Percentiles rank a stretch among this genome's conserved stretches.
These are phyloP conservation scores for Chironex yamaguchii DNA, from an alignment of 30 jellyfish, hydroid and myxozoan species.

Conservation along the genomic window DNA sequence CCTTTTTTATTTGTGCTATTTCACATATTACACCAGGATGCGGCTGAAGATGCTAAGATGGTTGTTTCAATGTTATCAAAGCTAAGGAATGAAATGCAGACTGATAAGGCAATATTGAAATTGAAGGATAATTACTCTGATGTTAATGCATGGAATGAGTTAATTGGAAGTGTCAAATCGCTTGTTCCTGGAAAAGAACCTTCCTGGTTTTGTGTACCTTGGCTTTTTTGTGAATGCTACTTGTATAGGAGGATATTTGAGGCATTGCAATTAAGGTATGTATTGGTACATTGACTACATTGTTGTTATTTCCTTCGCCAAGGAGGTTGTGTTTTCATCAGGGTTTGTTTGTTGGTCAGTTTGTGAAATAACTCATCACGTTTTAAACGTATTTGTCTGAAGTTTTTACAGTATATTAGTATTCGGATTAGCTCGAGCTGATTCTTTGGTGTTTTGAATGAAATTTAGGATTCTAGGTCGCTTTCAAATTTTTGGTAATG, in stretches of 20 bases:
- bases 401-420: too few species aligned
- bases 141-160: constrained; percentile 69
- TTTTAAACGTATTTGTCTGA: too few species aligned
- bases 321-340: too few species aligned
- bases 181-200: constrained; percentile 58
- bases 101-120: constrained; percentile 70
- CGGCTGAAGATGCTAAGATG: constrained; percentile 80
- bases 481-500: too few species aligned
- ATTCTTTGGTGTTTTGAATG: too few species aligned
- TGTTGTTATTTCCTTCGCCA: too few species aligned
- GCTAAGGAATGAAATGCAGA: constrained; percentile 91
- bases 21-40: too few species aligned
- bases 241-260: constrained; percentile 90
- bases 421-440: too few species aligned
- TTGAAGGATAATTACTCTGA: constrained; percentile 66
- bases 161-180: constrained; percentile 47
- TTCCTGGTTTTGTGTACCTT: constrained; percentile 90
- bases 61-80: constrained; percentile 72
- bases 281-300: background rate
- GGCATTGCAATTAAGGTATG: constrained; percentile 81
- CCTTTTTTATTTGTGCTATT: too few species aligned
- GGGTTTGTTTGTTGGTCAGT: too few species aligned
- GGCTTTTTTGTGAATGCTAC: constrained; percentile 96
- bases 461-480: too few species aligned
- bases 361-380: too few species aligned